Evolutionary conservation across 1,140 invertebrate genomes (phyloP), one percentile per base, ranked within the genome.

Genomic region (Hypsibius dujardini): DNA sequence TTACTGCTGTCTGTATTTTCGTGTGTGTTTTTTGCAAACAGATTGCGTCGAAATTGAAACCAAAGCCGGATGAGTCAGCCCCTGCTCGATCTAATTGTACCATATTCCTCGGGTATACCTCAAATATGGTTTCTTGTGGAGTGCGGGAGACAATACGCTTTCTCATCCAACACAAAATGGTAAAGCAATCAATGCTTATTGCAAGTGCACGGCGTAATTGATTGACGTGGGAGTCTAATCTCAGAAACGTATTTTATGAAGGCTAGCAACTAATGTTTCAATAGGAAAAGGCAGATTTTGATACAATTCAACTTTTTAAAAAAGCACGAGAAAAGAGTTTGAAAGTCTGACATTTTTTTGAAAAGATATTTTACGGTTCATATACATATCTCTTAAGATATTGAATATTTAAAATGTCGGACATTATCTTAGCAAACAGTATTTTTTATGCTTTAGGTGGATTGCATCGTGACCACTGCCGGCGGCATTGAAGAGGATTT

Each of bases 401-500:
- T 59, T 71, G 69, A 71, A 15, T 71, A 62, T 59, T 46, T 69
- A 1, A 62, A 69, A 56, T 12, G 50, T n/a, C 7, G 50, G 50
- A 56, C 50, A n/a, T n/a, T 56, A 28, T 28, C 28, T 28, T 28
- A 28, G 28, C 28, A 28, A 28, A 28, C 28, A 28, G 28, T 28
- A 28, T 28, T 28, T 28, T 28, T 28, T 28, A 28, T 28, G 28
- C 28, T 75, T 14, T 71, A 88, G 84, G 84, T 99, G 56, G 96
- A 99, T 80, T 95, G 91, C 77, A 85, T 99, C 73, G 95, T 98
- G 0, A 94, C 95, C 56, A 95, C 93, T 62, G 96, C 95, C 28
- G 96, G 96, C 45, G 96, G 96, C 28, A 84, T 99, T 1, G 96
- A 99, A 81, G 96, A 99, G 82, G 96, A 99, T 82, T 86, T 98